Evolutionary conservation across 2,797 vertebrate genomes (phyloP).

Genomic region (Catamblyrhynchus diadema): DNA sequence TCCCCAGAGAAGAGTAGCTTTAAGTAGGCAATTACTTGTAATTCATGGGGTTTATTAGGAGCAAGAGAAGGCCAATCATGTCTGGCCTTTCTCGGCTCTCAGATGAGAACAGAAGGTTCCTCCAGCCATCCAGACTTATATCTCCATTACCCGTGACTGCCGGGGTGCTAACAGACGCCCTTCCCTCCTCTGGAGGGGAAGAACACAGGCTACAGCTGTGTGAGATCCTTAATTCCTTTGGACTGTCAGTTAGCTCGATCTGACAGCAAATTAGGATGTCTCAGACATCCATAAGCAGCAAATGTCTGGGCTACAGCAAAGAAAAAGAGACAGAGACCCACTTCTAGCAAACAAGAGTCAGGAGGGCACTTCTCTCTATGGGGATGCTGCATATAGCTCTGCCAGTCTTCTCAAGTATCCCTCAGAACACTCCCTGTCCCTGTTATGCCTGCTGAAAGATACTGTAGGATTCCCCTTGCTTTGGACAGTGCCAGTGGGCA

Average conservation of each 20-base stretch:
- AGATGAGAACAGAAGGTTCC: not conserved
- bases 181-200: not conserved
- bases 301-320: not conserved
- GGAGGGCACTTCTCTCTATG: not conserved
- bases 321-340: not conserved
- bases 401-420: not conserved
- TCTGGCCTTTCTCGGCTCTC: constrained; percentile 23
- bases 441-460: not conserved
- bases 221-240: constrained; percentile 12
- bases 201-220: not conserved
- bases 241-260: not conserved
- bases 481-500: not conserved
- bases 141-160: constrained; percentile 21
- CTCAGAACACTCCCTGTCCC: not conserved
- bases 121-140: constrained; percentile 2
- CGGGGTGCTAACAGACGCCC: constrained; percentile 2
- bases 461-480: not conserved
- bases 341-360: not conserved
- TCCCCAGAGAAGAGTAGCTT: constrained; percentile 45
- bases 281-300: not conserved
- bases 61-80: constrained; percentile 18
- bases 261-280: not conserved
- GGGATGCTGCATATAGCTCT: not conserved
- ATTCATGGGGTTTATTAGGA: constrained; percentile 48
- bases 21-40: constrained; percentile 65